Evolutionary conservation across 2,113 vertebrate species (phyloP).

Genomic region (Aythya baeri): DNA sequence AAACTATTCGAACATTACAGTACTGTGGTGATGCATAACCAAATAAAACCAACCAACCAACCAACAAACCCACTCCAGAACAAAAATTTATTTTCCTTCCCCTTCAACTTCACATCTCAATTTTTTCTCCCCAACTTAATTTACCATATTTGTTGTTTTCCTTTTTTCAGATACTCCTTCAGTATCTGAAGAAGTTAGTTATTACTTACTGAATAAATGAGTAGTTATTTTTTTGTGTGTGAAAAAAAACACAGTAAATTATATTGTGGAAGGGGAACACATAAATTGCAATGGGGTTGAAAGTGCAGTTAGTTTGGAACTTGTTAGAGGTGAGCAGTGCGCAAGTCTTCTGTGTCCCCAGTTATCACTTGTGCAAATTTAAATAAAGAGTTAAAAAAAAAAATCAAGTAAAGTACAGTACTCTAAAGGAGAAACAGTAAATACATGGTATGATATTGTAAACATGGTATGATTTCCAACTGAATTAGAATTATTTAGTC

Average conservation of each 20-base stretch:
- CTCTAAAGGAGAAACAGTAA: background rate
- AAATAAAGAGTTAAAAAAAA: background rate
- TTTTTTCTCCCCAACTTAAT: background rate
- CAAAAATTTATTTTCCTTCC: background rate
- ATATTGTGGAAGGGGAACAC: background rate
- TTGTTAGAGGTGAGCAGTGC: background rate
- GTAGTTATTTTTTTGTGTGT: background rate
- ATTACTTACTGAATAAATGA: too few relatives aligned
- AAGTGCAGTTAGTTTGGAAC: background rate
- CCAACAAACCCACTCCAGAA: fast-evolving
- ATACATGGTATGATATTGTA: background rate
- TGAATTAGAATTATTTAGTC: background rate
- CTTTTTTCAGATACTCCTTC: background rate
- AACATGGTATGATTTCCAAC: background rate
- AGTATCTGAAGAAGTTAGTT: background rate
- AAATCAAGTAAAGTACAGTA: background rate
- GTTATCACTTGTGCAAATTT: background rate
- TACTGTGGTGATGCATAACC: too few relatives aligned
- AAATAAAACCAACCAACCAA: background rate
- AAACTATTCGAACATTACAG: background rate
- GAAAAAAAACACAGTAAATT: background rate
- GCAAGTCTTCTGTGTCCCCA: background rate
- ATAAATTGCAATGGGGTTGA: background rate
- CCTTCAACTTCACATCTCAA: fast-evolving
- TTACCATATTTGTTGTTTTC: background rate